Evolutionary conservation across 2,888 invertebrate genomes (phyloP).

Genomic region (Drosophila antonietae): DNA sequence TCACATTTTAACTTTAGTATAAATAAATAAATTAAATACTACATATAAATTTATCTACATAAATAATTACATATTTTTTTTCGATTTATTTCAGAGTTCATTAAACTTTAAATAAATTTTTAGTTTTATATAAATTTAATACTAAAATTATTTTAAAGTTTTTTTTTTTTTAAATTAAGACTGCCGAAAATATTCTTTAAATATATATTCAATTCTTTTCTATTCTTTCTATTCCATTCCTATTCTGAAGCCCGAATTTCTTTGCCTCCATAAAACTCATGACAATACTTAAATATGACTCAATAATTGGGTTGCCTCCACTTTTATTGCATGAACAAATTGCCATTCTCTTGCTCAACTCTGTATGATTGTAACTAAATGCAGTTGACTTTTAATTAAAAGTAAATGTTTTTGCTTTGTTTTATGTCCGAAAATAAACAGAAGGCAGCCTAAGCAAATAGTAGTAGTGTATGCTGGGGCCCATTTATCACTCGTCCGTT

Average conservation of each 20-base stretch:
- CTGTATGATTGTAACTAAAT: slow-evolving; percentile 29
- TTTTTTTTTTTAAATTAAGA: too few relatives aligned
- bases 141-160: too few relatives aligned
- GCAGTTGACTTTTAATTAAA: slow-evolving; percentile 71
- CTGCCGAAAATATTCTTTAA: too few relatives aligned
- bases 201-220: neutral
- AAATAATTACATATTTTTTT: too few relatives aligned
- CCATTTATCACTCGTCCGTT: slow-evolving; percentile 75
- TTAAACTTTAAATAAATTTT: too few relatives aligned
- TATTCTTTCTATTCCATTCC: neutral
- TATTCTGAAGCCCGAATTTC: neutral
- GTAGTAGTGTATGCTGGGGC: slow-evolving; percentile 34
- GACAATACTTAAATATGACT: neutral
- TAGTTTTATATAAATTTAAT: too few relatives aligned
- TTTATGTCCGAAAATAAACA: slow-evolving; percentile 69
- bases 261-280: neutral
- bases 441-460: slow-evolving; percentile 73
- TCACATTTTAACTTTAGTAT: too few relatives aligned
- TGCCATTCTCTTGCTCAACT: neutral
- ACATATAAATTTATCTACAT: too few relatives aligned
- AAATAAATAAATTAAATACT: too few relatives aligned
- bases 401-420: slow-evolving; percentile 77
- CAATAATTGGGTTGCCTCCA: slow-evolving; percentile 1
- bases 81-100: too few relatives aligned
- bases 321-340: slow-evolving; percentile 3